Evolutionary conservation across 1,140 invertebrate genomes (phyloP).

Genomic region (Nephotettix cincticeps): DNA sequence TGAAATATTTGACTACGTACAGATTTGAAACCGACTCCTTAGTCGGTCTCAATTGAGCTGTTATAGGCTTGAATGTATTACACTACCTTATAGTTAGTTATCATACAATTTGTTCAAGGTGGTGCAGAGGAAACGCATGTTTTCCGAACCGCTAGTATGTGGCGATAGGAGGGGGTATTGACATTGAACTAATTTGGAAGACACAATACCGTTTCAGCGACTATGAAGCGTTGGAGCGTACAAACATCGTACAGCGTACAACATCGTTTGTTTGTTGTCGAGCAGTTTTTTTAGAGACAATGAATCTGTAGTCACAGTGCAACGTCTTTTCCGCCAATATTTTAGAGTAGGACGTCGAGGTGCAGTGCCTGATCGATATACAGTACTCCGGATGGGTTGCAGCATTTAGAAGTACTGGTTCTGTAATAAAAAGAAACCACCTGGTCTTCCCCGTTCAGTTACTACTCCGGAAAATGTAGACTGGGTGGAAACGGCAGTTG

Average conservation of each 20-base stretch:
- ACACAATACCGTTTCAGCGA: conserved; percentile 31
- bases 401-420: conserved; percentile 33
- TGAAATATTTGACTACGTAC: too few species aligned
- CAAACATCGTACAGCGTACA: too few species aligned
- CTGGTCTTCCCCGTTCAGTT: conserved; percentile 30
- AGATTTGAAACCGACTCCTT: too few species aligned
- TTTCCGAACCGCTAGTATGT: conserved; percentile 24
- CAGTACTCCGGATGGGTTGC: conserved; percentile 31
- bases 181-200: conserved; percentile 4
- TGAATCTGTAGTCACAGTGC: conserved; percentile 27
- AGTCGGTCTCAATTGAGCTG: too few species aligned
- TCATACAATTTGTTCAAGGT: conserved; percentile 1
- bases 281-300: conserved; percentile 27
- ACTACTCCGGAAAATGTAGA: conserved; percentile 33
- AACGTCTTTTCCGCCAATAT: conserved; percentile 27
- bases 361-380: conserved; percentile 27
- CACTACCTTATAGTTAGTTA: too few species aligned
- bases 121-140: conserved; percentile 23
- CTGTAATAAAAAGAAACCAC: conserved; percentile 30
- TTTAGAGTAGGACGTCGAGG: conserved; percentile 25
- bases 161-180: conserved; percentile 10
- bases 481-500: neutral
- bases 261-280: conserved; percentile 25
- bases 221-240: conserved; percentile 27
- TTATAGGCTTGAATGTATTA: too few species aligned